Conservation (phyloP, 2,797 vertebrate genomes). For the Microctenopoma lineatum region DNA sequence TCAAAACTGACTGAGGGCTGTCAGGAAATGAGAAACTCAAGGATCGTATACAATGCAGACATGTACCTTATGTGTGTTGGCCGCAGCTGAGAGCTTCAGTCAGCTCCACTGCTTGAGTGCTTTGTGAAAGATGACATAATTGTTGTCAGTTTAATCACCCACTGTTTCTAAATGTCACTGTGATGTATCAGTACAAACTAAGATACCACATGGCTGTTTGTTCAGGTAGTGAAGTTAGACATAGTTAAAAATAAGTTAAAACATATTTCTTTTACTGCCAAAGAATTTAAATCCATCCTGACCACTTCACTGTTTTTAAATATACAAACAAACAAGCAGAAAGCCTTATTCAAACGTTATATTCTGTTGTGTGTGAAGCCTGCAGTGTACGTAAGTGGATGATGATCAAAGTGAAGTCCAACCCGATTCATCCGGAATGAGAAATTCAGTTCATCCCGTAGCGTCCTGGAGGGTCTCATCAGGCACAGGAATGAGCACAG, state of each 20-base stretch:
- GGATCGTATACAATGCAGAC: slow-evolving; percentile 8
- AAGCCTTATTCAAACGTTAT: neutral
- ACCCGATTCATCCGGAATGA: neutral
- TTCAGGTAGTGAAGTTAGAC: no score
- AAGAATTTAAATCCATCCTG: neutral
- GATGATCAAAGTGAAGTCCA: neutral
- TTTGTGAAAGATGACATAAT: neutral
- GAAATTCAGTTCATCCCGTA: neutral
- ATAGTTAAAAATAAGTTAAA: no score
- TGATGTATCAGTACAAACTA: no score
- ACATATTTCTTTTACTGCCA: neutral
- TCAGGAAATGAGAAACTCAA: slow-evolving; percentile 25
- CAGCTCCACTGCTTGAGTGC: neutral
- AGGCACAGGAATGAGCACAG: neutral
- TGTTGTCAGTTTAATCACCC: neutral
- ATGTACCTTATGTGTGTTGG: neutral
- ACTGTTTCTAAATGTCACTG: no score
- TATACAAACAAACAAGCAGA: no score
- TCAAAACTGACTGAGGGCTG: slow-evolving; percentile 22
- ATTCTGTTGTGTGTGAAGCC: neutral
- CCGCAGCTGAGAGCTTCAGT: neutral
- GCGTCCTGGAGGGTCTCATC: neutral
- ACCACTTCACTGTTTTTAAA: neutral
- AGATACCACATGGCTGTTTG: no score
- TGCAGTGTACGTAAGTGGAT: neutral